phyloP scores from a whole-genome alignment of 2,888 invertebrate species.

The Epirrhoe alternata region DNA sequence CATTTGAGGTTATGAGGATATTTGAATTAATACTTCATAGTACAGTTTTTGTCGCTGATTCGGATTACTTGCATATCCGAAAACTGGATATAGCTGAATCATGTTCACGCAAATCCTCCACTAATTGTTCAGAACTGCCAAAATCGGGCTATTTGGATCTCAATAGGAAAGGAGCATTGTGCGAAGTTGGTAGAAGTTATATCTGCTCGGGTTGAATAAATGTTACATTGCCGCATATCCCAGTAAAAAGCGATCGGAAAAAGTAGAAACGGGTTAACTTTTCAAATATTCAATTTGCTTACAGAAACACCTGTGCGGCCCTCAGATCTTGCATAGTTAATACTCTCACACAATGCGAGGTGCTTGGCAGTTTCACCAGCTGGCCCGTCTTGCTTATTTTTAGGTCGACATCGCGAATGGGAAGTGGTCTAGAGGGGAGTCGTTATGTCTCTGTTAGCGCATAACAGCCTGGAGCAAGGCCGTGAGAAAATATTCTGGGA shows the following conservation, averaged over 20 bases:
- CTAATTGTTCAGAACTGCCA: not conserved
- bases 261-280: slow-evolving; percentile 27
- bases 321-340: slow-evolving; percentile 47
- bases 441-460: slow-evolving; percentile 53
- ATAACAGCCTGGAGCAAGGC: slow-evolving; percentile 48
- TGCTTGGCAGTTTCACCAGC: slow-evolving; percentile 40
- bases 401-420: slow-evolving; percentile 62
- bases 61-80: too few species aligned
- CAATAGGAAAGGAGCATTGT: not conserved
- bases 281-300: slow-evolving; percentile 45
- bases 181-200: not conserved
- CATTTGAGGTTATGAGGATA: not conserved
- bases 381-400: slow-evolving; percentile 61
- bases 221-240: not conserved
- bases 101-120: too few species aligned
- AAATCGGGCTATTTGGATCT: too few species aligned
- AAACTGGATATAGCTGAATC: too few species aligned
- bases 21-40: slow-evolving; percentile 4
- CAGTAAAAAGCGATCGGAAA: slow-evolving; percentile 23
- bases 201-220: not conserved
- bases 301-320: slow-evolving; percentile 36
- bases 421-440: slow-evolving; percentile 60
- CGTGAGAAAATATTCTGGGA: slow-evolving; percentile 36
- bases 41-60: not conserved
- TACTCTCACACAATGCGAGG: slow-evolving; percentile 42